A percentile compares a stretch with the other conserved stretches of the same genome.
phyloP scores from a whole-genome alignment of 37 sponge, comb jelly and placozoan genomes.

The Ianthella basta region DNA sequence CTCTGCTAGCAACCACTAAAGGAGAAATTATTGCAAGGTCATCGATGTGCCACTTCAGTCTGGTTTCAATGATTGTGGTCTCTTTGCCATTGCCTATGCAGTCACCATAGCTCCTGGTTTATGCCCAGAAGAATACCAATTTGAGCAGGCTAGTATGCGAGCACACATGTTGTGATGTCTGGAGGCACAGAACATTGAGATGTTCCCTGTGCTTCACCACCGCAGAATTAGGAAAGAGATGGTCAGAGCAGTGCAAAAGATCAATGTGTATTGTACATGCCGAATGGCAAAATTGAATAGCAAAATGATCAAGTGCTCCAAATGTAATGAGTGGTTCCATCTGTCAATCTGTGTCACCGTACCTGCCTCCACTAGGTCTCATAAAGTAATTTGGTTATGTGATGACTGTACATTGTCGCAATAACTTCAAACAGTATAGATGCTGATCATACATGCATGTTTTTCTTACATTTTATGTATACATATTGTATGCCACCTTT shows the following conservation, averaged over 20 bases:
- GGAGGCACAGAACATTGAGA: slow-evolving; percentile 8
- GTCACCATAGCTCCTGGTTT: slow-evolving; percentile 27
- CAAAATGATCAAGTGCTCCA: slow-evolving; percentile 21
- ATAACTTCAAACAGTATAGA: too few relatives aligned
- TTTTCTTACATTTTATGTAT: too few relatives aligned
- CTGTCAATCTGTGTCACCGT: neutral
- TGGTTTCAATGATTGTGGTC: slow-evolving; percentile 38
- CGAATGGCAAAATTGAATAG: slow-evolving; percentile 15
- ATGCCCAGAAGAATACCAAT: slow-evolving; percentile 22
- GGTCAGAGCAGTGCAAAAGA: slow-evolving; percentile 4
- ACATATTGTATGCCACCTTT: too few relatives aligned
- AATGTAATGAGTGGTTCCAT: slow-evolving; percentile 37
- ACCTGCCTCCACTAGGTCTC: neutral
- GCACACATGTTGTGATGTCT: slow-evolving; percentile 9
- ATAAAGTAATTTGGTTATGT: too few relatives aligned
- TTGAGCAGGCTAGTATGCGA: slow-evolving; percentile 33
- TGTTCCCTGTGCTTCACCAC: neutral
- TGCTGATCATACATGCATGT: too few relatives aligned
- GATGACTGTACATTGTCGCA: too few relatives aligned
- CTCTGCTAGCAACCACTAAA: neutral
- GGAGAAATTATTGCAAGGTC: neutral
- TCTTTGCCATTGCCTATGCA: slow-evolving; percentile 45
- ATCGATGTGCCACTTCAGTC: slow-evolving; percentile 42
- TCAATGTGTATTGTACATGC: slow-evolving; percentile 34
- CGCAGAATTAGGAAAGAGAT: neutral